phyloP scores from a whole-genome alignment of 1,140 invertebrate genomes.

The Plectrocnemia conspersa region DNA sequence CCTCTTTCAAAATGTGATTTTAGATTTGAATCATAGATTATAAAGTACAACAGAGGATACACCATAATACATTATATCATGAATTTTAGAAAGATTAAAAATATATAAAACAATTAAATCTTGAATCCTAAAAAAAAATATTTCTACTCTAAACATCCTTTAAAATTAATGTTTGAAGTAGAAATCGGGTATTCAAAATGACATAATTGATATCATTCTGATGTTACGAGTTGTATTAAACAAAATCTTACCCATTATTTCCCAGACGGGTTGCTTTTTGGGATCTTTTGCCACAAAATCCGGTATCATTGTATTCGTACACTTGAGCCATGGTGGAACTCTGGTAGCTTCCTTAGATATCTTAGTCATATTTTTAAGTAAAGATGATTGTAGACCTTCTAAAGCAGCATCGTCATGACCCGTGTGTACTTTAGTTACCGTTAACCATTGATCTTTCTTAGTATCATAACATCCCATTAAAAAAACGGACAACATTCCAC shows the following conservation, averaged over 20 bases:
- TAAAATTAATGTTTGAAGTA: no score
- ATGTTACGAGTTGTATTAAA: constrained; percentile 7
- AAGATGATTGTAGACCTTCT: constrained; percentile 67
- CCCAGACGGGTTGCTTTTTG: constrained; percentile 84
- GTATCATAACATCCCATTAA: constrained; percentile 85
- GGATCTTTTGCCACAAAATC: constrained; percentile 85
- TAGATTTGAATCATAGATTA: no score
- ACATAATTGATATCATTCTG: no score
- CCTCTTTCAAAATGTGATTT: no score
- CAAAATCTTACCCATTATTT: constrained; percentile 66
- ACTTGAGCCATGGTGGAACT: constrained; percentile 76
- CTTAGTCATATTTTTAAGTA: constrained; percentile 69
- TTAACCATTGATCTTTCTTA: constrained; percentile 67
- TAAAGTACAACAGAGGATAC: no score
- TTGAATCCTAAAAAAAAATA: no score
- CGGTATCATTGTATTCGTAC: constrained; percentile 77
- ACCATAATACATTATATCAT: no score
- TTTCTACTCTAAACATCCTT: no score
- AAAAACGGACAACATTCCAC: constrained; percentile 89
- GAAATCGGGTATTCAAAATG: no score
- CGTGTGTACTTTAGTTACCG: constrained; percentile 82
- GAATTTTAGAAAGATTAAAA: no score
- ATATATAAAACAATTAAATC: no score
- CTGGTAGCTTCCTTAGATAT: constrained; percentile 63
- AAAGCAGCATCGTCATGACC: constrained; percentile 84